These are phyloP conservation scores for Bhutanitis thaidina DNA, from an alignment of 2,888 invertebrate species.

Conservation along the genomic window DNA sequence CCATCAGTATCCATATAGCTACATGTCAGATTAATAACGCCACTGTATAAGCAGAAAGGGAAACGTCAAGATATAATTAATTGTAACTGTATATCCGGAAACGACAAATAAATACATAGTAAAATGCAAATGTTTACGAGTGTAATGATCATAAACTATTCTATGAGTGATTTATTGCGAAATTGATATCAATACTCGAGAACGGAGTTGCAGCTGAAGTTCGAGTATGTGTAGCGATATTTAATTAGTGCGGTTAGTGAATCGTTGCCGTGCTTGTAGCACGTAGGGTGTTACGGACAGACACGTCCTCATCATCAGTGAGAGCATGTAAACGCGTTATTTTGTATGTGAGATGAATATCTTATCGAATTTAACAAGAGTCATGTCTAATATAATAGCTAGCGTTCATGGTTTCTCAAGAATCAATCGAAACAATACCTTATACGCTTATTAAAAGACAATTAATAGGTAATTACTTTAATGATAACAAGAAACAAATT, in stretches of 20 bases:
- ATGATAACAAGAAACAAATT: neutral
- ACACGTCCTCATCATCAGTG: constrained; percentile 42
- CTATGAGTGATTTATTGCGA: constrained; percentile 28
- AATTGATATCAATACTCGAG: constrained; percentile 45
- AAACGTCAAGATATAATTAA: constrained; percentile 30
- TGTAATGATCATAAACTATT: constrained; percentile 23
- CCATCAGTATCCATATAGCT: constrained; percentile 22
- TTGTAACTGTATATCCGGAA: constrained; percentile 31
- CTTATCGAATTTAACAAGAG: neutral
- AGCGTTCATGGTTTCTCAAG: constrained; percentile 17
- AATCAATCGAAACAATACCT: constrained; percentile 27
- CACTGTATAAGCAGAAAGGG: constrained; percentile 27
- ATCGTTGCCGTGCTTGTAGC: constrained; percentile 37
- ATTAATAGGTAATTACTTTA: neutral
- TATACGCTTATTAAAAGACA: too few species aligned
- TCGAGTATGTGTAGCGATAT: constrained; percentile 41
- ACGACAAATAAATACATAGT: constrained; percentile 27
- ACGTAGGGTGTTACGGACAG: constrained; percentile 33
- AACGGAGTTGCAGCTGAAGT: constrained; percentile 45
- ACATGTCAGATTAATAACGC: constrained; percentile 29
- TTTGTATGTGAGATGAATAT: constrained; percentile 18
- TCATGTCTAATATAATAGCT: neutral
- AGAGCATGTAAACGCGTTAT: constrained; percentile 39
- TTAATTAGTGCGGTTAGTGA: constrained; percentile 59
- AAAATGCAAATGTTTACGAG: constrained; percentile 28